Evolutionary conservation across 2,113 vertebrate species (phyloP).

Genomic region (Etia nguti): DNA sequence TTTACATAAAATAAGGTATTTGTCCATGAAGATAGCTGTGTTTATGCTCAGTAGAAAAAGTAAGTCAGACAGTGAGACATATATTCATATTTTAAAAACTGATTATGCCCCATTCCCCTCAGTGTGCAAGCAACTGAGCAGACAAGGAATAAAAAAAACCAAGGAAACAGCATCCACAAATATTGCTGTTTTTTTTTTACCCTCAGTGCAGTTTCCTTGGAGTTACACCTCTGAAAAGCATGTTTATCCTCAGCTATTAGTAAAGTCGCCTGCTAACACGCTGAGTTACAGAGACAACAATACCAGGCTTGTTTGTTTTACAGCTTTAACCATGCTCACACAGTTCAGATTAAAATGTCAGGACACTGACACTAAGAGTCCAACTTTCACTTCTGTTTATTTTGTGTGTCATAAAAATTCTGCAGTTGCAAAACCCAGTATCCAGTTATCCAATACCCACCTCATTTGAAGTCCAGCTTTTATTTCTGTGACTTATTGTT

Average conservation of each 20-base stretch:
- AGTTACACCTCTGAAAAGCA: neutral
- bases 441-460: neutral
- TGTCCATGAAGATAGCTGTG: neutral
- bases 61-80: neutral
- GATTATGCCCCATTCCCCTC: neutral
- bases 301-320: constrained; percentile 25
- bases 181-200: neutral
- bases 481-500: neutral
- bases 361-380: neutral
- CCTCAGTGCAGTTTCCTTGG: neutral
- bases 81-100: neutral
- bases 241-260: constrained; percentile 35
- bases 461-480: neutral
- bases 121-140: neutral
- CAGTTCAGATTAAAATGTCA: constrained; percentile 28
- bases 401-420: neutral
- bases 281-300: constrained; percentile 33
- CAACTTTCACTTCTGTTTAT: neutral
- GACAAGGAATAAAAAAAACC: neutral
- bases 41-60: neutral
- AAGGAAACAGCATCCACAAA: neutral
- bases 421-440: neutral
- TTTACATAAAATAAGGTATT: neutral
- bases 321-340: constrained; percentile 20
- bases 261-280: constrained; percentile 10